These are phyloP conservation scores for Chaetops frenatus DNA, from an alignment of 2,113 vertebrate genomes.

Conservation along the genomic window DNA sequence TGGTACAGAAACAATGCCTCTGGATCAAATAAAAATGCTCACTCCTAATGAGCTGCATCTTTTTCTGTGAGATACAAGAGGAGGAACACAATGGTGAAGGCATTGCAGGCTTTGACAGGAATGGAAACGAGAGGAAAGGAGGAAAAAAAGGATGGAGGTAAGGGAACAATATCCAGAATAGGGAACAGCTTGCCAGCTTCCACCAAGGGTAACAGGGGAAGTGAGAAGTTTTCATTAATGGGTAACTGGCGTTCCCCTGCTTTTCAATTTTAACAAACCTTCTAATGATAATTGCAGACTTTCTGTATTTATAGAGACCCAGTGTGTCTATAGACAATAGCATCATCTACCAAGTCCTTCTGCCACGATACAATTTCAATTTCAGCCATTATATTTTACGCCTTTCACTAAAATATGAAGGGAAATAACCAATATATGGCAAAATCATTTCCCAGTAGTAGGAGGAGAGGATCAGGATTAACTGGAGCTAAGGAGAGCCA, in stretches of 20 bases:
- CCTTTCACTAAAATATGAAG: conserved; percentile 38
- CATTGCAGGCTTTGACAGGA: conserved; percentile 27
- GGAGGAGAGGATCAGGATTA: not conserved
- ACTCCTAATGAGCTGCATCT: not conserved
- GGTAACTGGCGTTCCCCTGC: conserved; percentile 16
- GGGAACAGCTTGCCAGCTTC: conserved; percentile 20
- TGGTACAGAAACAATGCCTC: not conserved
- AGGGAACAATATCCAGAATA: not conserved
- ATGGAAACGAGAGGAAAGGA: conserved; percentile 39
- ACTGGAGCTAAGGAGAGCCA: not conserved
- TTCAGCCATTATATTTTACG: conserved; percentile 30
- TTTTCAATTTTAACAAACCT: conserved; percentile 64
- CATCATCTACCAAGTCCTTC: conserved; percentile 25
- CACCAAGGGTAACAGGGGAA: not conserved
- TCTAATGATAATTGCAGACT: conserved; percentile 64
- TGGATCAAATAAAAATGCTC: conserved; percentile 19
- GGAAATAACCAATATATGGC: not conserved
- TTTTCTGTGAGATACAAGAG: not conserved
- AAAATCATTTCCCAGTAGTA: not conserved
- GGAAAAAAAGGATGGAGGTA: conserved; percentile 1
- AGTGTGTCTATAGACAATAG: not conserved
- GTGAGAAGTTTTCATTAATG: conserved; percentile 4
- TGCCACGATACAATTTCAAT: not conserved
- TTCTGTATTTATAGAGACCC: conserved; percentile 52
- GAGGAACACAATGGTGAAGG: not conserved